Conservation (phyloP, 2,888 invertebrate genomes). For the Coenonympha glycerion region DNA sequence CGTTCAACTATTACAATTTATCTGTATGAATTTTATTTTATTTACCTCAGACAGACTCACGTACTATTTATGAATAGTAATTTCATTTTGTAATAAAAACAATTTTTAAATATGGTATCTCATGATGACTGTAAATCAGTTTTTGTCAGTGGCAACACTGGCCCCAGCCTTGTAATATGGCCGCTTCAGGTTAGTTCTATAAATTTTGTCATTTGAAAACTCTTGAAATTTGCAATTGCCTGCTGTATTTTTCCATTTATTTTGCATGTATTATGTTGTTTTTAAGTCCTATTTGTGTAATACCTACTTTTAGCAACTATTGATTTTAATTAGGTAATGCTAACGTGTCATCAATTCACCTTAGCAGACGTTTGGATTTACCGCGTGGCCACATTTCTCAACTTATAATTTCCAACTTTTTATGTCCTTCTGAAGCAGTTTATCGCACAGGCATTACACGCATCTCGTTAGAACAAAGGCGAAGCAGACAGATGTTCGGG, state of each 20-base stretch:
- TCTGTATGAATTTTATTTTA: no score
- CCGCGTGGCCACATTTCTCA: constrained; percentile 74
- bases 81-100: no score
- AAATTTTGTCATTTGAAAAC: constrained; percentile 72
- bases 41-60: no score
- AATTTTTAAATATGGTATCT: constrained; percentile 12
- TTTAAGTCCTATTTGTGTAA: constrained; percentile 15
- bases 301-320: constrained; percentile 9
- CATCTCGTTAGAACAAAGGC: neutral
- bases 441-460: constrained; percentile 20
- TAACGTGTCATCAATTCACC: constrained; percentile 74
- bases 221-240: constrained; percentile 33
- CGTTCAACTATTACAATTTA: no score
- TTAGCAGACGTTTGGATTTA: constrained; percentile 73
- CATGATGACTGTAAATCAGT: constrained; percentile 13
- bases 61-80: no score
- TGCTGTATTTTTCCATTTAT: constrained; percentile 24
- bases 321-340: constrained; percentile 44
- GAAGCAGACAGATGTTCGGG: neutral
- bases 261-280: constrained; percentile 18
- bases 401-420: constrained; percentile 35
- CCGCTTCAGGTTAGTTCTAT: constrained; percentile 82
- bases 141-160: constrained; percentile 58
- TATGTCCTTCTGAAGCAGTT: constrained; percentile 16
- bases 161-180: constrained; percentile 80